Percentiles rank a stretch among this genome's conserved stretches.
These are phyloP conservation scores for rabbit (Oryctolagus cuniculus) DNA, from an alignment of 2,113 vertebrate species.

Conservation along the genomic window DNA sequence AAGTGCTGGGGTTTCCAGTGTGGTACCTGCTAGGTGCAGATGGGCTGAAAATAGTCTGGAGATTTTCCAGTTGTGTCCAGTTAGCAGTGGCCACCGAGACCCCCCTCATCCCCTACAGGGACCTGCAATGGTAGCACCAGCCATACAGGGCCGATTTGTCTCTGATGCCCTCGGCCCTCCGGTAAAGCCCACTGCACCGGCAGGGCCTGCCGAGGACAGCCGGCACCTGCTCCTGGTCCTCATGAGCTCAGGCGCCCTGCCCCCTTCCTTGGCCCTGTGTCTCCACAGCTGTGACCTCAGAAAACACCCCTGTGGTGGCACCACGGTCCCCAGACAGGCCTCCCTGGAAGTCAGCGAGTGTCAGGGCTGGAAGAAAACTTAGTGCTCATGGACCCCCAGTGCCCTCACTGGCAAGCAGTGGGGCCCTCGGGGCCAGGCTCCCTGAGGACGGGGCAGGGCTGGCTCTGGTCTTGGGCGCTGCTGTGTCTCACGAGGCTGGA, in stretches of 20 bases:
- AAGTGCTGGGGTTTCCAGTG: conserved; percentile 62
- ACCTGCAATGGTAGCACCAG: neutral
- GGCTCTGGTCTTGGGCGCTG: neutral
- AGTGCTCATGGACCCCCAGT: too few relatives aligned
- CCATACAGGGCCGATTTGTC: conserved; percentile 68
- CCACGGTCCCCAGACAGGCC: too few relatives aligned
- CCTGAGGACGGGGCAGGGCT: neutral
- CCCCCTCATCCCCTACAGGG: conserved; percentile 40
- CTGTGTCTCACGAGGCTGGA: neutral
- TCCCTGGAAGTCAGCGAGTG: neutral
- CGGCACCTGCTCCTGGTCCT: conserved; percentile 34
- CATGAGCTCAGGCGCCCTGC: neutral
- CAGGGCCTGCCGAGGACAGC: conserved; percentile 79
- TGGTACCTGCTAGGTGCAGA: conserved; percentile 80
- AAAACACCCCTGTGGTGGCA: neutral
- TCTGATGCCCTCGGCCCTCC: conserved; percentile 51
- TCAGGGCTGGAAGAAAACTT: neutral
- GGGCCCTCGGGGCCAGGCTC: neutral
- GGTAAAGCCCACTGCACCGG: conserved; percentile 52
- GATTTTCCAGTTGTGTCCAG: conserved; percentile 57
- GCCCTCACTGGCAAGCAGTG: neutral
- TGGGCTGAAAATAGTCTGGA: conserved; percentile 75
- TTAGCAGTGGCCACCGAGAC: conserved; percentile 30
- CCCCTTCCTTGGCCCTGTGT: neutral
- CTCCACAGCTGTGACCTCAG: neutral